phyloP scores from a whole-genome alignment of 2,888 invertebrate species.

The Junonia oenone region DNA sequence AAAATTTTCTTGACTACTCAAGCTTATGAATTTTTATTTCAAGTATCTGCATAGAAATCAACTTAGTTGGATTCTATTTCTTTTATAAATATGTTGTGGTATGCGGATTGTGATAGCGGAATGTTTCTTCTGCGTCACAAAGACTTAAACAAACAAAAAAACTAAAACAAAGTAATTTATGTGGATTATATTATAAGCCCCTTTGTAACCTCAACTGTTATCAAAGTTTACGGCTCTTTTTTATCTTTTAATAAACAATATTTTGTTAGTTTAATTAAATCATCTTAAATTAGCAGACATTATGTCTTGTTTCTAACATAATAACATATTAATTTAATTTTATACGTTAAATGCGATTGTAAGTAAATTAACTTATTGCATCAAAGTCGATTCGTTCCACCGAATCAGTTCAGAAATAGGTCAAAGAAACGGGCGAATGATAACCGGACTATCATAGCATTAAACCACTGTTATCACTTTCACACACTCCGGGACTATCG shows the following conservation, averaged over 20 bases:
- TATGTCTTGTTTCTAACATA: conserved; percentile 8
- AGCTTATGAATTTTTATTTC: no score
- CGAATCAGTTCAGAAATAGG: conserved; percentile 8
- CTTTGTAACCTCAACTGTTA: conserved; percentile 9
- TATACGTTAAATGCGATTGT: background rate
- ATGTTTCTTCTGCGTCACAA: conserved; percentile 1
- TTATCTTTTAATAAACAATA: conserved; percentile 25
- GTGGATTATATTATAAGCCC: conserved; percentile 25
- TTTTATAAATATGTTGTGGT: background rate
- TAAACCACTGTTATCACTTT: conserved; percentile 38
- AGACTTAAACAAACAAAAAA: conserved; percentile 9
- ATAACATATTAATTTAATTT: background rate
- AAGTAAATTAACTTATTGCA: background rate
- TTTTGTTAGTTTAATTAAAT: conserved; percentile 10
- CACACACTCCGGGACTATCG: conserved; percentile 39
- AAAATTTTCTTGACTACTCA: no score
- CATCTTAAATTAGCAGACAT: conserved; percentile 26
- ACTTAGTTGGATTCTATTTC: no score
- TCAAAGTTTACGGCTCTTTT: conserved; percentile 15
- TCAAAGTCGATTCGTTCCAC: background rate
- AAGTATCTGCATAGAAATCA: no score
- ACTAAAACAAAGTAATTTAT: conserved; percentile 4
- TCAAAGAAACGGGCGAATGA: conserved; percentile 12
- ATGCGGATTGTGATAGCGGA: background rate
- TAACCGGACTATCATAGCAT: conserved; percentile 13